phyloP scores from a whole-genome alignment of 35 echinoderm and acorn worm genomes.

The Nesometra sesokonis region DNA sequence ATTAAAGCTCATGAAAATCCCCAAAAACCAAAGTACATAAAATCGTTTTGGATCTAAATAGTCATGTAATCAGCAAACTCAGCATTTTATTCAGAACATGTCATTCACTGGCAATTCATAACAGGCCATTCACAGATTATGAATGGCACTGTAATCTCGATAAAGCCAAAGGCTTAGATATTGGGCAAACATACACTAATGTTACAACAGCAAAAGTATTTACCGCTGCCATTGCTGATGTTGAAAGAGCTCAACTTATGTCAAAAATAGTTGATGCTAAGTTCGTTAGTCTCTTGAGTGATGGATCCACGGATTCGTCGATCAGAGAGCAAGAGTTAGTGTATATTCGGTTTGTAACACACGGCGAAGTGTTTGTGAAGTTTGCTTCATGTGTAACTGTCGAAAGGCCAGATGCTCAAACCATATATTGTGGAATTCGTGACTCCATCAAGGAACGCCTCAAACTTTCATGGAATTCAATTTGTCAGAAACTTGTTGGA shows the following conservation, averaged over 20 bases:
- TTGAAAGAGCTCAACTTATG: background rate
- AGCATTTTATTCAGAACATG: background rate
- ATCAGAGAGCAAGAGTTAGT: background rate
- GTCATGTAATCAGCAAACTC: background rate
- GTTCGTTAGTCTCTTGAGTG: background rate
- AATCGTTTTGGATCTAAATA: too few species aligned
- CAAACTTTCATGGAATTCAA: background rate
- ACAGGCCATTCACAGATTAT: conserved; percentile 3
- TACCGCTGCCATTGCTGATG: conserved; percentile 4
- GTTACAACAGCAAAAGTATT: background rate
- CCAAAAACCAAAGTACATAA: too few species aligned
- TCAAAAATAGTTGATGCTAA: background rate
- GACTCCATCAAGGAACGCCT: background rate
- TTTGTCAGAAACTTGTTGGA: too few species aligned
- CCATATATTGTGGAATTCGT: background rate
- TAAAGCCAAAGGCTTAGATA: conserved; percentile 13
- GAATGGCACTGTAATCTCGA: conserved; percentile 6
- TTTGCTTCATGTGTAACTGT: conserved; percentile 39
- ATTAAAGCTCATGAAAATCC: too few species aligned
- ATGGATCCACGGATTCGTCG: conserved; percentile 10
- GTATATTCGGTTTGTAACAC: conserved; percentile 6
- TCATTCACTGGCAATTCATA: conserved; percentile 6
- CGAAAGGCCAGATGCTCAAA: conserved; percentile 18
- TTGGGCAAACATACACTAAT: conserved; percentile 2
- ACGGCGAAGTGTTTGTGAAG: conserved; percentile 21